Evolutionary conservation across 2,888 invertebrate genomes (phyloP), one percentile per base, ranked within the genome.

Genomic region (Lochmaea crataegi): DNA sequence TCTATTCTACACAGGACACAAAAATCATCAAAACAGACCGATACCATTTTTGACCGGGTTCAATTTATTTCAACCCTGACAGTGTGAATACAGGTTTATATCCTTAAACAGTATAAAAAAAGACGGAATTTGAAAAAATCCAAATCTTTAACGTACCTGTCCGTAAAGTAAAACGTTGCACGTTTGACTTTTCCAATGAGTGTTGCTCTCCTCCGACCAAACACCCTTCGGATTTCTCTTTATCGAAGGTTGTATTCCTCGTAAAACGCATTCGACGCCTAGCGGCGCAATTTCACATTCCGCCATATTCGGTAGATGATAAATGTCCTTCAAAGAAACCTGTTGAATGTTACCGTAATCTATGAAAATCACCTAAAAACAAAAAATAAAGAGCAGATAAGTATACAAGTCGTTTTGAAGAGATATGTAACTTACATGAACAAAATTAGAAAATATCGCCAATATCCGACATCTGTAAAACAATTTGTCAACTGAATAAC

Each of bases 261-360:
- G 89, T 76, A 96, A 87, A 57, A 89, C 88, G 83, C 94, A 95
- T 84, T 94, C 92, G 80, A 94, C 89, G 16, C 93, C 92, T 32
- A 92, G 86, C 53, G 93, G 91, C 42, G 92, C 90, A 58, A 87
- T 80, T 26, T 80, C 73, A 75, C 80, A 80, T 61, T 80, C 78
- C 0, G 77, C 68, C 7, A 70, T 67, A 32, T 80, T 67, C 4
- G 84, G 85, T 42, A 90, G 78, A 18, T 86, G 82, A 67, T 88
- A 89, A 56, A 93, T 78, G 72, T 88, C 88, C 65, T 86, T 81
- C 66, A 83, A 77, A 66, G 84, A 82, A 45, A 93, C 86, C 57
- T 87, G 85, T 0, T 86, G 89, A 18, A 84, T 87, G 79, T 91
- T 91, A 16, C 97, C 97, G 85, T 90, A 93, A 87, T 97, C 97